Evolutionary conservation across 2,888 invertebrate species (phyloP), one percentile per base, ranked within the genome.

Genomic region (Drosophila suboccidentalis): DNA sequence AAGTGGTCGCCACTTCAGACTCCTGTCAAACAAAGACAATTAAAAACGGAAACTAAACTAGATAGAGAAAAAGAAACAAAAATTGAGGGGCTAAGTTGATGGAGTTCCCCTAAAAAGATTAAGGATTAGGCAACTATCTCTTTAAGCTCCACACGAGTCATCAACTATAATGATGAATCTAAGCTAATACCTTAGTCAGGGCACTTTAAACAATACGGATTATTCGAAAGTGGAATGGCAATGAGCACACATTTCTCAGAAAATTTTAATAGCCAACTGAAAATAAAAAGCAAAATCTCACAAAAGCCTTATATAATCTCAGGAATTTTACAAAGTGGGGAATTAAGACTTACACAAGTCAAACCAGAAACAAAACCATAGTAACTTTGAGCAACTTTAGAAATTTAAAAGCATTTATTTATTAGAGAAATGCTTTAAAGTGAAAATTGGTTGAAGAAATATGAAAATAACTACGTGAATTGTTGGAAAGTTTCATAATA

Each of bases 1-100:
- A 46, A 76, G 79, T 74, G 69, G 44, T n/a, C 13, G 19, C 43
- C 79, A 70, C 79, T 76, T 49, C 46, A 63, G 55, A 47, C 58
- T 17, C 11, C 36, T 44, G 49, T 63, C 54, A 38, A 61, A 71
- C 55, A 60, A 47, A 54, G 75, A 76, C 76, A 78, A 77, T 78
- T 78, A 77, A 79, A 74, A 74, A 51, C 64, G 47, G 39, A 38
- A 36, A 44, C 22, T 36, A 39, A 34, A 59, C 38, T 43, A 32
- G 10, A 55, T 17, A 15, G 13, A 36, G 29, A 17, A 44, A 43
- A 3, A 34, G 8, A 38, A 13, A 15, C 15, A 32, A 57, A 34
- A 46, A 26, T 5, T 0, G 2, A 3, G 19, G 34, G 2, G 10
- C 3, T 3, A 15, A 44, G 22, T 22, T n/a, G 29, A 11, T 38